A percentile compares a stretch with the other conserved stretches of the same genome.
These are phyloP conservation scores for Nemopilema nomurai DNA, from an alignment of 30 jellyfish, hydroid and myxozoan genomes.

Conservation along the genomic window DNA sequence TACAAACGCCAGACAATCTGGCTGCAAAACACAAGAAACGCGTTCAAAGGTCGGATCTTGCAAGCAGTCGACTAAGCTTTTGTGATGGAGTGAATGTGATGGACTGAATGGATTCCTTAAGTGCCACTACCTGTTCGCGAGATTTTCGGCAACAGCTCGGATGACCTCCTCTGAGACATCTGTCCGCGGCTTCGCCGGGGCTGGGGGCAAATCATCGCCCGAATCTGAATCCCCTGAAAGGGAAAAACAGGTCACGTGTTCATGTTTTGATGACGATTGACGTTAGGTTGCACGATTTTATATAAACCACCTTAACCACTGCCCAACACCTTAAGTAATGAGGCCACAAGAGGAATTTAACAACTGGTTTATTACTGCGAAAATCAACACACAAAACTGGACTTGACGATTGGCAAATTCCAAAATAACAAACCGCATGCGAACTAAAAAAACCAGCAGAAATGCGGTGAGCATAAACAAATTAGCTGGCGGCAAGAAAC, in stretches of 20 bases:
- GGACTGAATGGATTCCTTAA: no score
- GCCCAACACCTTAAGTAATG: neutral
- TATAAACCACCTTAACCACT: neutral
- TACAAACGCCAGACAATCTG: no score
- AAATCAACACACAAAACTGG: neutral
- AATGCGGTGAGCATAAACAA: neutral
- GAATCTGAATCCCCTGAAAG: conserved; percentile 40
- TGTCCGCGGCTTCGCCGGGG: conserved; percentile 34
- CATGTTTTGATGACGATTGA: no score
- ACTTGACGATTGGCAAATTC: neutral
- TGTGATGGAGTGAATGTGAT: no score
- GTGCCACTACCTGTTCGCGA: conserved; percentile 24
- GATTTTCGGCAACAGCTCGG: conserved; percentile 39
- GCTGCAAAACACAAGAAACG: no score
- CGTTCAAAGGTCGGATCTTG: no score
- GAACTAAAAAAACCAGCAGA: neutral
- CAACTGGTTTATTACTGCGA: neutral
- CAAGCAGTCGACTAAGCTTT: no score
- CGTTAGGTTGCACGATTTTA: no score
- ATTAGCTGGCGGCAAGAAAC: neutral
- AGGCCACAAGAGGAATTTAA: neutral
- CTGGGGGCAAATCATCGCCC: conserved; percentile 38
- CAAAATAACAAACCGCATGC: neutral
- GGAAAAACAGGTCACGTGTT: neutral
- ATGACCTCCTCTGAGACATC: conserved; percentile 36